Base-by-base conservation (phyloP, 2,113 vertebrate species). In the Anthoscopus minutus region DNA sequence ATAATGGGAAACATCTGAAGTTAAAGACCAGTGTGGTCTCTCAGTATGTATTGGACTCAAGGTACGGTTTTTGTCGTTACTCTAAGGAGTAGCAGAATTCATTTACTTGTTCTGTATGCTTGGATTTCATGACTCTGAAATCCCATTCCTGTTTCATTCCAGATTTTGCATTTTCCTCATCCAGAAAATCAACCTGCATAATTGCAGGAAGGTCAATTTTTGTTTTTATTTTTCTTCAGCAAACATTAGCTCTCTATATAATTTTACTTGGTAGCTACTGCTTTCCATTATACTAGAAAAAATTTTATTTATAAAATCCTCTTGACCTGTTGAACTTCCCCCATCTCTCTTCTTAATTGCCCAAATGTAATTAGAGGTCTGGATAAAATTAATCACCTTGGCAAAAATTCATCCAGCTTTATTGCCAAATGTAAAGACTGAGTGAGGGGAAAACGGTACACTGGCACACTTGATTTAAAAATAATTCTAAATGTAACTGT, bases 331-430 rank as follows among this genome's bases (percentile, higher is more conserved):
- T 91, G 86, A 93, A 91, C 81, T 87, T 48, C n/a, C 80, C 45
- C 73, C 70, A 82, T 58, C 31, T 95, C 81, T 91, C 37, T 82
- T 33, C 50, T 85, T 92, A 91, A 85, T 82, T 94, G 70, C 53
- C 42, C 78, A 95, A 94, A 91, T 89, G 89, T 73, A 93, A 80
- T 97, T 95, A 91, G 54, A 94, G 42, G 33, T 85, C 84, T 93
- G 84, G 48, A 85, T 79, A 44, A 76, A 89, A 91, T 77, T 5
- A 87, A 92, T 94, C 53, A 95, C 89, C 70, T 85, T 94, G 94
- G 95, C 78, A 95, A 84, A 92, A 89, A 91, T 72, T 91, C 93
- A 94, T 22, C 25, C 45, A 76, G 65, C 12, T 77, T 85, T 85
- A 45, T 65, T 94, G 81, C 89, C 95, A 92, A 86, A 89, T 92